Conservation (phyloP, 2,797 vertebrate species). For the Oreortyx pictus region DNA sequence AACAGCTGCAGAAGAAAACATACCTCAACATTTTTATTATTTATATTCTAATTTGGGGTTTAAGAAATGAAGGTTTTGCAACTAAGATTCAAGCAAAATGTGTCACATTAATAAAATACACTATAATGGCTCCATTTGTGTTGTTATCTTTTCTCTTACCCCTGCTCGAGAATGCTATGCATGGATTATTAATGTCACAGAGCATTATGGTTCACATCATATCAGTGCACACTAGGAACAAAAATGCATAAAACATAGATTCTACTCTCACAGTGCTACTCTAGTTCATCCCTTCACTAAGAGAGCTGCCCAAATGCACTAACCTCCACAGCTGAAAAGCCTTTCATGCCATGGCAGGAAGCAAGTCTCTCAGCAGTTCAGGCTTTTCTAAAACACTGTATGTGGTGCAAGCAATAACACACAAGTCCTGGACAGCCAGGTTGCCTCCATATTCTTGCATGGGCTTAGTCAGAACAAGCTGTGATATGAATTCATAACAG, state of each 20-base stretch:
- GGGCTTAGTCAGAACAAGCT: neutral
- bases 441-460: neutral
- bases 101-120: constrained; percentile 59
- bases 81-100: constrained; percentile 27
- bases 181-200: constrained; percentile 52
- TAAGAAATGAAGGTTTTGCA: neutral
- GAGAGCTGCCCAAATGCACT: neutral
- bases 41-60: neutral
- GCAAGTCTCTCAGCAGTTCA: neutral
- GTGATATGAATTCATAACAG: neutral
- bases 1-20: neutral
- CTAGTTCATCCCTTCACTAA: neutral
- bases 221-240: constrained; percentile 12
- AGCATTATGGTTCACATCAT: constrained; percentile 18
- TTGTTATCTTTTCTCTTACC: constrained; percentile 44
- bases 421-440: neutral
- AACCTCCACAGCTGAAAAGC: neutral
- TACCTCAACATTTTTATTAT: neutral
- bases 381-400: neutral
- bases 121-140: constrained; percentile 31
- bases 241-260: constrained; percentile 56
- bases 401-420: neutral
- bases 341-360: neutral
- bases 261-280: neutral
- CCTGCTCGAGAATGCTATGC: constrained; percentile 29